Conservation (phyloP, 2,888 invertebrate species). For the Pyralis farinalis region DNA sequence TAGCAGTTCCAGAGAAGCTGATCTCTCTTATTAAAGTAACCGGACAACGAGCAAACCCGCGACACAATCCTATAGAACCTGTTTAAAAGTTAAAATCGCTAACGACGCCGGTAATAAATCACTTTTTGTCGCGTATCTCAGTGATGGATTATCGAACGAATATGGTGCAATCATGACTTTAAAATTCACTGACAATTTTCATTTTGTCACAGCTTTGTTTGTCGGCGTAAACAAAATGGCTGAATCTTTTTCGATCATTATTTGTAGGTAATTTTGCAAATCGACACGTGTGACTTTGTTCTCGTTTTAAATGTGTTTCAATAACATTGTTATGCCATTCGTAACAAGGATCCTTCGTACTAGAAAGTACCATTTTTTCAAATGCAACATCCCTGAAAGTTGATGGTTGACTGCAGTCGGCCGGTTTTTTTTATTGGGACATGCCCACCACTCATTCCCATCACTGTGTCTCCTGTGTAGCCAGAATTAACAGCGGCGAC, state of each 20-base stretch:
- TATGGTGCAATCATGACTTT: slow-evolving; percentile 44
- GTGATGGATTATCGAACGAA: slow-evolving; percentile 55
- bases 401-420: no score
- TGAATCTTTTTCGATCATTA: slow-evolving; percentile 1
- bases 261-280: slow-evolving; percentile 2
- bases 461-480: no score
- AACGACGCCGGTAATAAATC: slow-evolving; percentile 48
- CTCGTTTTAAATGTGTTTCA: no score
- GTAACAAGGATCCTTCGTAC: no score
- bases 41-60: slow-evolving; percentile 18
- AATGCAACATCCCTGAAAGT: no score
- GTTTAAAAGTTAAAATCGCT: slow-evolving; percentile 50
- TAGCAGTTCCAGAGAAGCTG: no score
- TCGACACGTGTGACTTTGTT: neutral
- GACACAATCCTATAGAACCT: slow-evolving; percentile 17
- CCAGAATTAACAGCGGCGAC: no score
- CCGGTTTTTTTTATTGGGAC: no score
- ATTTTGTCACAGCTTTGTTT: slow-evolving; percentile 25
- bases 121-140: slow-evolving; percentile 49
- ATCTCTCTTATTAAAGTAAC: no score
- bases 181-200: slow-evolving; percentile 40
- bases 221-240: slow-evolving; percentile 13
- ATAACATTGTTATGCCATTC: no score
- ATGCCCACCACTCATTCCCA: no score
- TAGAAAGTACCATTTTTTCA: no score